Evolutionary conservation across 1,140 invertebrate genomes (phyloP).

Genomic region (Drosophila trapezifrons): DNA sequence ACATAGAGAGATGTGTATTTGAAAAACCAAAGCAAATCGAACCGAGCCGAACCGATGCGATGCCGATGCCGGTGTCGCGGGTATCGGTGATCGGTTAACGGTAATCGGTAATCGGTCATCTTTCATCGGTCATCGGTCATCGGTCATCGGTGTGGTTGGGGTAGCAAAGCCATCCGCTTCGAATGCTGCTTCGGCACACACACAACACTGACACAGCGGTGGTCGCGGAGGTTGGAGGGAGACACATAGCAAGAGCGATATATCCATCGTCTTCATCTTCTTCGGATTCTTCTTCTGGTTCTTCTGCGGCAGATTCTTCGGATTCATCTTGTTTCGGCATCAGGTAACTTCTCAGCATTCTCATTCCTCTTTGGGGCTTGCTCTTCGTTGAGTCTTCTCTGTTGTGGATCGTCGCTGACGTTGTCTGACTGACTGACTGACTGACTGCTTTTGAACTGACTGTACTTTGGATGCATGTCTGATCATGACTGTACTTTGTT

Average conservation of each 20-base stretch:
- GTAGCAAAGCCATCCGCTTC: conserved; percentile 23
- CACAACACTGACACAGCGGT: conserved; percentile 35
- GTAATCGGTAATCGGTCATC: background rate
- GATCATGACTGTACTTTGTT: conserved; percentile 25
- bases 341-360: background rate
- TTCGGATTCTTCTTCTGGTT: conserved; percentile 6
- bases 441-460: conserved; percentile 32
- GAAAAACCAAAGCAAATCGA: conserved; percentile 68
- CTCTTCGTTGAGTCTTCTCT: conserved; percentile 5
- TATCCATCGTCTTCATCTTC: conserved; percentile 10
- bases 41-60: conserved; percentile 33
- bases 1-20: conserved; percentile 51
- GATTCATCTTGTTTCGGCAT: background rate
- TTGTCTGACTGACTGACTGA: conserved; percentile 40
- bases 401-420: conserved; percentile 22
- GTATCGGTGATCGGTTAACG: background rate
- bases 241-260: conserved; percentile 26
- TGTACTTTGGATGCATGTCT: conserved; percentile 36
- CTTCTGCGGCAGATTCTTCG: background rate
- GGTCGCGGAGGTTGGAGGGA: conserved; percentile 36
- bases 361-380: conserved; percentile 3
- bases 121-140: background rate
- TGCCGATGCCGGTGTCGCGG: conserved; percentile 2
- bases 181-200: conserved; percentile 32
- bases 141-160: conserved; percentile 7